Conservation (phyloP, 2,797 vertebrate species). For the Pangasius macronema region DNA sequence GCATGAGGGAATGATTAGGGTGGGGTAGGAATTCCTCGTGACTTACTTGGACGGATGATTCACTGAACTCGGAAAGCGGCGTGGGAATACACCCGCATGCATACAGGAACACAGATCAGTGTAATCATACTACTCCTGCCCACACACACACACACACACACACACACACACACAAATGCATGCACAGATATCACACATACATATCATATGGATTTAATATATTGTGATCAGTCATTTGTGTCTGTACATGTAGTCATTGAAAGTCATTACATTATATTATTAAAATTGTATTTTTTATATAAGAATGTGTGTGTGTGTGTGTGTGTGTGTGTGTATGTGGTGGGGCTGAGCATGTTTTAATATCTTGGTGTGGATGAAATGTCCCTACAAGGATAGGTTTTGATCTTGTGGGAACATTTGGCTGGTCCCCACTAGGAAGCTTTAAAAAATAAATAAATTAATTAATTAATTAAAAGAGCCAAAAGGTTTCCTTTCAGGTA, state of each 20-base stretch:
- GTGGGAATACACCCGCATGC: conserved; percentile 45
- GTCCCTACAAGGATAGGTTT: neutral
- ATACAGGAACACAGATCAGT: conserved; percentile 24
- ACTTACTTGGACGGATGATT: conserved; percentile 40
- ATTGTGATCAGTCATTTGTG: conserved; percentile 11
- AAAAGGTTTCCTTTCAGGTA: neutral
- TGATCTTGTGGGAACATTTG: neutral
- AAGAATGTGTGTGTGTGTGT: neutral
- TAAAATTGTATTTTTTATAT: neutral
- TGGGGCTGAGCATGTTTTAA: neutral
- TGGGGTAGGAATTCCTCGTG: conserved; percentile 49
- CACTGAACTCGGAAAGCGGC: conserved; percentile 22
- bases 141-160: conserved; percentile 24
- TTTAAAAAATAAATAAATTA: neutral
- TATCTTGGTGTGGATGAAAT: neutral
- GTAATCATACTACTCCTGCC: conserved; percentile 3
- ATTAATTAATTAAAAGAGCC: neutral
- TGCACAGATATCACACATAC: neutral
- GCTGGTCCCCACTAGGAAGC: neutral
- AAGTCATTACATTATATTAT: neutral
- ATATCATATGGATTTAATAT: neutral
- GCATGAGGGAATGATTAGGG: conserved; percentile 50
- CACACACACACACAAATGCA: conserved; percentile 15
- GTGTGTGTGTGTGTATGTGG: neutral
- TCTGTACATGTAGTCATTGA: conserved; percentile 15